Base-by-base conservation (phyloP, 2,113 vertebrate species). In the Orycteropus afer region DNA sequence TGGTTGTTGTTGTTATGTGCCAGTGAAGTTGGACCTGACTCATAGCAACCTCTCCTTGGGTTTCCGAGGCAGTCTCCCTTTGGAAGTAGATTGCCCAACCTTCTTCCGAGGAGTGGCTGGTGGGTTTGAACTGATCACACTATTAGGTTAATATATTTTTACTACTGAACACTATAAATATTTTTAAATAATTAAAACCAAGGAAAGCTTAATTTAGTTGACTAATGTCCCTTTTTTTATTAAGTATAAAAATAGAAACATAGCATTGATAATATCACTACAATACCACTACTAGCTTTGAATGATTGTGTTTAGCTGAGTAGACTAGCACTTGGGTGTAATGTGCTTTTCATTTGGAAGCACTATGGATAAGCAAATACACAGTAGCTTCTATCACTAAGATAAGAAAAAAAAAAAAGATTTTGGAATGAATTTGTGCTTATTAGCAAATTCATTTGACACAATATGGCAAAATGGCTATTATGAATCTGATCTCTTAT, bases 331-430 rank as follows among this genome's bases (percentile, higher is more conserved):
- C 40, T 49, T 69, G 6, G 1, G 5, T 55, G 1, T 53, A 86
- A 55, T 29, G 2, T 13, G 5, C 32, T 53, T 77, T 92, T 76
- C 80, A 59, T 59, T 69, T 81, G 55, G 10, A 69, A 67, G 3
- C 32, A 61, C 2, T 37, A 67, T 45, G 40, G 55, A 18, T 14
- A 91, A 82, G 6, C 47, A 55, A 83, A 37, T 0, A 55, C 14
- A 42, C 2, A 85, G 5, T 0, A 65, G 40, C 65, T 78, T 45
- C 32, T 78, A 1, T 65, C 61, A 83, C 17, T 67, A 88, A 86
- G 4, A 51, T 80, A 74, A 76, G 73, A 63, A 89, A 92, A 86
- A 55, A n/a, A n/a, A n/a, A n/a, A n/a, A n/a, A n/a, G n/a, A n/a
- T n/a, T n/a, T n/a, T n/a, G n/a, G n/a, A n/a, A n/a, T n/a, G n/a